A percentile compares a stretch with the other conserved stretches of the same genome.
Evolutionary conservation across 2,888 invertebrate species (phyloP).

Genomic region (Archaeoteleia sp.): DNA sequence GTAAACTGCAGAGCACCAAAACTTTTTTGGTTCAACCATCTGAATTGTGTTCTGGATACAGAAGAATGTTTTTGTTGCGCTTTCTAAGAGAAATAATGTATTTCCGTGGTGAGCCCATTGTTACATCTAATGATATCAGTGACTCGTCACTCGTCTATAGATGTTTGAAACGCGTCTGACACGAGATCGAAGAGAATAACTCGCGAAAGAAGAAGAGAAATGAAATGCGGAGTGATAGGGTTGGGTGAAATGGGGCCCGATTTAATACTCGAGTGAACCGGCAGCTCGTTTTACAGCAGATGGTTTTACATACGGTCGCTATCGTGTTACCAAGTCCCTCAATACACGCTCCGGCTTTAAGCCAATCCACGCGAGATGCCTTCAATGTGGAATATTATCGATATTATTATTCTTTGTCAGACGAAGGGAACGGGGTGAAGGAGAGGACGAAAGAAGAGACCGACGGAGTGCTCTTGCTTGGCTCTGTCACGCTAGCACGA

Average conservation of each 20-base stretch:
- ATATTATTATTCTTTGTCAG: constrained; percentile 64
- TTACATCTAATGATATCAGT: too few relatives aligned
- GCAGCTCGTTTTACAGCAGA: constrained; percentile 75
- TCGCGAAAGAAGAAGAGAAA: constrained; percentile 1
- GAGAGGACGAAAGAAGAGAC: constrained; percentile 10
- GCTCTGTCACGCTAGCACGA: constrained; percentile 19
- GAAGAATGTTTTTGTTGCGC: too few relatives aligned
- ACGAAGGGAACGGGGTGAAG: constrained; percentile 7
- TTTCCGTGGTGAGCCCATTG: too few relatives aligned
- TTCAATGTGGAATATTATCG: constrained; percentile 63
- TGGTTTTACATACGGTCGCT: constrained; percentile 72
- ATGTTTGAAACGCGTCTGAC: not conserved
- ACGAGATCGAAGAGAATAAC: constrained; percentile 13
- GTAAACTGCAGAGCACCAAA: too few relatives aligned
- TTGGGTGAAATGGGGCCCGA: constrained; percentile 62
- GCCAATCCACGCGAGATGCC: constrained; percentile 59
- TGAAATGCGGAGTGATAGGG: constrained; percentile 14
- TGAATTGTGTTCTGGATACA: too few relatives aligned
- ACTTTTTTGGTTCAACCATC: too few relatives aligned
- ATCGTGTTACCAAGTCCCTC: constrained; percentile 69
- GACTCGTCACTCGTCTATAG: too few relatives aligned
- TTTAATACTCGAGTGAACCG: constrained; percentile 73
- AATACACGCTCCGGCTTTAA: constrained; percentile 39
- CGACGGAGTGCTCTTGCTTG: constrained; percentile 6
- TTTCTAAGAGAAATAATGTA: too few relatives aligned